Conservation (phyloP, 2,797 vertebrate genomes). For the Syndactyla subalaris region DNA sequence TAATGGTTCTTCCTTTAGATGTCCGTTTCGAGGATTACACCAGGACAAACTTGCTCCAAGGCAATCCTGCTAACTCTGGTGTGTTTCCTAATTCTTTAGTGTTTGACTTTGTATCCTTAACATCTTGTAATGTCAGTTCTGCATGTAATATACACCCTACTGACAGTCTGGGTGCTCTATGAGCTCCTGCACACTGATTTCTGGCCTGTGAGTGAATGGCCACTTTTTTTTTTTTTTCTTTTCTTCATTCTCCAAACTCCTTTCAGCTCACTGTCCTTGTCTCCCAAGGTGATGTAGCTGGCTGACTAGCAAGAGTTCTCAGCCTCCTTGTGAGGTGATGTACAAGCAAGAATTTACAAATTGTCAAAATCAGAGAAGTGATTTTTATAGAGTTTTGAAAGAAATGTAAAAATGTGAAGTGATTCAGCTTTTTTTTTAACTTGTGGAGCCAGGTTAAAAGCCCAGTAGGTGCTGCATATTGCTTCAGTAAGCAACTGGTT, state of each 20-base stretch:
- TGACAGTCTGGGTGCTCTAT: neutral
- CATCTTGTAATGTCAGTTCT: neutral
- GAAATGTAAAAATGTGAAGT: neutral
- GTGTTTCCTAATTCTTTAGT: neutral
- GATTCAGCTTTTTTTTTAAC: neutral
- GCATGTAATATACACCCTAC: neutral
- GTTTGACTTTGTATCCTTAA: neutral
- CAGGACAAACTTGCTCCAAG: neutral
- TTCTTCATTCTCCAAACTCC: neutral
- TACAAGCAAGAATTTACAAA: neutral
- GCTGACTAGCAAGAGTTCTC: neutral
- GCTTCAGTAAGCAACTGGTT: neutral
- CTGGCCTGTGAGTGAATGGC: neutral
- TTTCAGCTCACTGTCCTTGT: neutral
- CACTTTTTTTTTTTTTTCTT: neutral
- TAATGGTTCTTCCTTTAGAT: neutral
- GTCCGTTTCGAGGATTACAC: neutral
- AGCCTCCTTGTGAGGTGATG: neutral
- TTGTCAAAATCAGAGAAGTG: neutral
- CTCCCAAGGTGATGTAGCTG: fast-evolving
- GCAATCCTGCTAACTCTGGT: neutral
- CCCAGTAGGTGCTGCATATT: fast-evolving
- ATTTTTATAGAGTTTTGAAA: neutral
- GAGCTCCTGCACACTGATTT: neutral
- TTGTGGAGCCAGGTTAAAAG: neutral